phyloP scores from a whole-genome alignment of 2,113 vertebrate genomes.

The Jacana jacana region DNA sequence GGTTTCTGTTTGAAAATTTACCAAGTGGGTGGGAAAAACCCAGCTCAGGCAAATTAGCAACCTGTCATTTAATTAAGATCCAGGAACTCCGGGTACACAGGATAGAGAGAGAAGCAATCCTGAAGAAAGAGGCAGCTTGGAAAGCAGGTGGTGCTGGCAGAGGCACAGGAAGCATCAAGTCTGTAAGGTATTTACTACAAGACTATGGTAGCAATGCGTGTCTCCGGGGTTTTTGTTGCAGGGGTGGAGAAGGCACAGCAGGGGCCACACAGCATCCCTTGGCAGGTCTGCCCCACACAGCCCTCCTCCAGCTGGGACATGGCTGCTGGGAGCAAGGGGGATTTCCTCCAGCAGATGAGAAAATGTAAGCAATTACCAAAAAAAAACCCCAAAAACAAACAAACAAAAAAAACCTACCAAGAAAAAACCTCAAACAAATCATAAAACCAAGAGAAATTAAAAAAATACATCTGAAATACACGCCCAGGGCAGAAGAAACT shows the following conservation, averaged over 20 bases:
- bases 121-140: not conserved
- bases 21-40: not conserved
- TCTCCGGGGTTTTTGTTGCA: not conserved
- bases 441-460: no score
- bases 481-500: not conserved
- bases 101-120: not conserved
- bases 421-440: no score
- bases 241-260: not conserved
- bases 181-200: not conserved
- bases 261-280: not conserved
- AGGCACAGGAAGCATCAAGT: not conserved
- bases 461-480: not conserved
- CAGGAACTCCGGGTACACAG: not conserved
- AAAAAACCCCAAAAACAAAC: no score
- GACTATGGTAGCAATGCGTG: fast-evolving
- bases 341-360: not conserved
- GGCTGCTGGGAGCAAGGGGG: not conserved
- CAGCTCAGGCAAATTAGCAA: not conserved
- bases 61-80: not conserved
- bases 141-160: not conserved
- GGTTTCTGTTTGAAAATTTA: not conserved
- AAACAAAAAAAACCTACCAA: no score
- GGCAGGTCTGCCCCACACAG: not conserved
- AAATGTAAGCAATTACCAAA: no score
- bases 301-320: not conserved